These are phyloP conservation scores for Cryptoprocta ferox DNA, from an alignment of 2,797 vertebrate species.

Conservation along the genomic window DNA sequence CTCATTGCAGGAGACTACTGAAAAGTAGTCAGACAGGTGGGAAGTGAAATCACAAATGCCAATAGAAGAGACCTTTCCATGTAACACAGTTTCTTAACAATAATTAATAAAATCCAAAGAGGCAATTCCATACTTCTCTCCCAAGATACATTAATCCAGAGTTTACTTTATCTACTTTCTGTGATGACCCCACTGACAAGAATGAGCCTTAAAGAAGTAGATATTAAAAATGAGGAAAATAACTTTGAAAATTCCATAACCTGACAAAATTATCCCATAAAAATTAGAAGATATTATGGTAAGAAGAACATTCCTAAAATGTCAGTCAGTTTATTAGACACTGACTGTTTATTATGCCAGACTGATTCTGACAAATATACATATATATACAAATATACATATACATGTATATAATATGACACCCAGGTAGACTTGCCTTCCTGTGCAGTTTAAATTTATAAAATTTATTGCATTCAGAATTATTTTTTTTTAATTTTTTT, in stretches of 20 bases:
- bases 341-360: neutral
- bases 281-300: conserved; percentile 6
- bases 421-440: neutral
- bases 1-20: neutral
- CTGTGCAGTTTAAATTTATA: neutral
- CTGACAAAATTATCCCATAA: neutral
- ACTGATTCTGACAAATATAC: conserved; percentile 9
- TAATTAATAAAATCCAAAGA: neutral
- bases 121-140: neutral
- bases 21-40: neutral
- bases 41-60: neutral
- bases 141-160: neutral
- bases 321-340: neutral
- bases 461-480: conserved; percentile 19
- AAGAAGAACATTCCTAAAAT: neutral
- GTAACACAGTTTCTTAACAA: neutral
- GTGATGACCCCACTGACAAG: neutral
- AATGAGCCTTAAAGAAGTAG: neutral
- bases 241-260: neutral
- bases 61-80: neutral
- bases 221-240: neutral
- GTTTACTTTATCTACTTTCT: neutral
- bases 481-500: too few species aligned
- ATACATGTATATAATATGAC: neutral
- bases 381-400: neutral